Conservation (phyloP, 23 tunicate genomes). For the Halocynthia roretzi region DNA sequence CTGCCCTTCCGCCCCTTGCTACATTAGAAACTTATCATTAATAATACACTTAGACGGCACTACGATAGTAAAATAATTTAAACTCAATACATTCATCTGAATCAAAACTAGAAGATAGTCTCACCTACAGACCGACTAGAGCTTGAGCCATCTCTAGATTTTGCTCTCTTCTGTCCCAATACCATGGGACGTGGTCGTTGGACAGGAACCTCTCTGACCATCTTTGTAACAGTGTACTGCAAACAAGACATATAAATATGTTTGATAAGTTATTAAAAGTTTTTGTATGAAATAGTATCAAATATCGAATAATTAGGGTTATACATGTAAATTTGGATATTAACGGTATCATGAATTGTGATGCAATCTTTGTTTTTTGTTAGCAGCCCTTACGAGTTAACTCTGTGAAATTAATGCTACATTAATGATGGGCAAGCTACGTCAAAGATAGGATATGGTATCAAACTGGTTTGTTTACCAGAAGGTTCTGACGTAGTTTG, state of each 20-base stretch:
- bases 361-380: too few relatives aligned
- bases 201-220: slow-evolving; percentile 63
- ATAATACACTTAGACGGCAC: neutral
- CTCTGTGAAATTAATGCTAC: too few relatives aligned
- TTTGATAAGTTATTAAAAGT: too few relatives aligned
- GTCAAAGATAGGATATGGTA: too few relatives aligned
- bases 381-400: too few relatives aligned
- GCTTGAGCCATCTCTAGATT: slow-evolving; percentile 85
- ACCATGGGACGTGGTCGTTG: slow-evolving; percentile 87
- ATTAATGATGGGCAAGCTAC: too few relatives aligned
- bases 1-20: slow-evolving; percentile 60
- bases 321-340: neutral
- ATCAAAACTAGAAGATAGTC: neutral
- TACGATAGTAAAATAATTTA: neutral
- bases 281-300: too few relatives aligned
- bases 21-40: neutral
- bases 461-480: too few relatives aligned
- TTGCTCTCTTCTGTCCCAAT: slow-evolving; percentile 53
- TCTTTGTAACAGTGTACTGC: slow-evolving; percentile 73
- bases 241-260: neutral
- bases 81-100: too few relatives aligned
- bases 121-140: slow-evolving; percentile 81
- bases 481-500: too few relatives aligned
- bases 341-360: neutral
- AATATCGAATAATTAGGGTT: too few relatives aligned